Evolutionary conservation across 2,888 invertebrate species (phyloP), one percentile per base, ranked within the genome.

Genomic region (Shargacucullia verbasci): DNA sequence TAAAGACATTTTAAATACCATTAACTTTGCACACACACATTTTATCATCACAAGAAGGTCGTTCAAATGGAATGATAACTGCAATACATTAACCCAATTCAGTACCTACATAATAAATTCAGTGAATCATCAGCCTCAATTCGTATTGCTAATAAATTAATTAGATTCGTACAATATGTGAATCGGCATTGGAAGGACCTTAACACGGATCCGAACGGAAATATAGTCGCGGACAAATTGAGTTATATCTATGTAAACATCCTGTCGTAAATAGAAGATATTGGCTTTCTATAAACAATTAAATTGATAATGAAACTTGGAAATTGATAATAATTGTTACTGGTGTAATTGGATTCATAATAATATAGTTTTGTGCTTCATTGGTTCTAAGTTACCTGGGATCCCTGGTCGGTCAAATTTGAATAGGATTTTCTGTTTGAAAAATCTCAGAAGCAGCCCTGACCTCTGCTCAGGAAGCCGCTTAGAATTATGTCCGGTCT

Each of bases 151-250:
- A 59, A 69, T 49, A 68, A 68, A 73, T 73, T 69, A 66, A 69
- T 68, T 64, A 57, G 33, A 44, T 62, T 49, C 49, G 53, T 39
- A 68, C 54, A 59, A 64, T 48, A 33, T 61, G 41, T 57, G 63
- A 55, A 77, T 66, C 68, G 80, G 68, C 83, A 85, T 86, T 87
- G 82, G 59, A 59, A 41, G 59, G 80, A 80, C 85, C 86, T 87
- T 86, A 81, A 75, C 83, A 80, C 68, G 78, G 67, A 80, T 80
- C 77, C 73, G 64, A 79, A 59, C 79, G 82, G 85, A 84, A 84
- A 66, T 73, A 38, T 34, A 13, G 15, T 39, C 48, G 43, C 33
- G 58, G 47, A 48, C 43, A 48, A 49, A 54, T 70, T 57, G 29
- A 49, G 54, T 61, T 65, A 70, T 83, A 85, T 82, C 83, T 78